Base-by-base conservation (phyloP, 2,113 vertebrate species). In the Podarcis cretensis region DNA sequence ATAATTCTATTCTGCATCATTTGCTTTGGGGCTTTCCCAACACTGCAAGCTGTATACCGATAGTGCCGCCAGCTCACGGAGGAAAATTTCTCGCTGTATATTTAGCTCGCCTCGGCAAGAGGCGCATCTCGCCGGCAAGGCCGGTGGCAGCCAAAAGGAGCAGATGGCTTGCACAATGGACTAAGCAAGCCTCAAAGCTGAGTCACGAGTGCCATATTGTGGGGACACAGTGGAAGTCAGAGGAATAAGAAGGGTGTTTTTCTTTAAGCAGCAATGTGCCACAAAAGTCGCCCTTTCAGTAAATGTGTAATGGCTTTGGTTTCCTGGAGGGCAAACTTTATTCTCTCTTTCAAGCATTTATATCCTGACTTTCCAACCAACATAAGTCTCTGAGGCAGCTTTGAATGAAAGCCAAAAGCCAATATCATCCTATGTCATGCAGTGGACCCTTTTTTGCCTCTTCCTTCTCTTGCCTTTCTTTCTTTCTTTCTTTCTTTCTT, bases 1-100 rank as follows among this genome's bases (percentile, higher is more conserved):
- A 75, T 66, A 35, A 35, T 85, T 89, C 66, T 85, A n/a, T 81
- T 89, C 83, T 65, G 76, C 88, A 66, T 89, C 83, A 63, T 73
- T 89, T 81, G 65, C 27, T 89, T 63, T 63, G 88, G 75, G 83
- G 68, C 76, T 89, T 59, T 81, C 83, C 76, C 76, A 48, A 10
- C 77, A 35, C 3, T 30, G 54, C 76, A 74, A n/a, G n/a, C 65
- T 54, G 65, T 35, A 71, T 18, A 14, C 65, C 9, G 48, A 79
- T 78, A 79, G 66, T 35, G 65, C 65, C 10, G 35, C 63, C 57
- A 76, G 81, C 74, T 78, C 32, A 0, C 3, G 54, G 76, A 48
- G 32, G 57, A 81, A 37, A 88, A 83, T 85, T 71, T 73, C 74
- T 48, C 65, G n/a, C 65, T 25, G n/a, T 81, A 71, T 37, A 48